phyloP scores from a whole-genome alignment of 2,113 vertebrate species.

The Salvelinus namaycush region DNA sequence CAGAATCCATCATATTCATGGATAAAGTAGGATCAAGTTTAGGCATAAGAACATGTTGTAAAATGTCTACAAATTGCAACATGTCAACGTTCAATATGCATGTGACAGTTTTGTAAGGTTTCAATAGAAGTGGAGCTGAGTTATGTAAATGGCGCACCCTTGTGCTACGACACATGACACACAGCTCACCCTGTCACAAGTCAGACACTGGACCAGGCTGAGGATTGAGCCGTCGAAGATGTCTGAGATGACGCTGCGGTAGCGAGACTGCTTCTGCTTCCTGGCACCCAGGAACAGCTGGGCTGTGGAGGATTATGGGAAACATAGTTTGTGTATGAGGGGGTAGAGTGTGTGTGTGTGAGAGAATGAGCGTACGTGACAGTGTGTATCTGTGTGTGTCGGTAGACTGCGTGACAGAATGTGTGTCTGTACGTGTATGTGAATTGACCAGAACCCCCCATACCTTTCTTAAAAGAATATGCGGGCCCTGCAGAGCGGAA shows the following conservation, averaged over 20 bases:
- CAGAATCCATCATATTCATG: too few relatives aligned
- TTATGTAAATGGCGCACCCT: conserved; percentile 35
- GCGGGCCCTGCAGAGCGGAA: conserved; percentile 75
- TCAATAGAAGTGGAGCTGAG: too few relatives aligned
- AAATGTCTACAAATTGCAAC: too few relatives aligned
- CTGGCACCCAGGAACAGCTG: conserved; percentile 80
- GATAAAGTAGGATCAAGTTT: too few relatives aligned
- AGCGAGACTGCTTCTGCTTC: conserved; percentile 87
- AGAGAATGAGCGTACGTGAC: too few relatives aligned
- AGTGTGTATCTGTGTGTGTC: not conserved
- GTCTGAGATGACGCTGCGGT: conserved; percentile 95
- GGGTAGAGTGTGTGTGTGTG: not conserved
- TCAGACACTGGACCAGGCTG: conserved; percentile 97
- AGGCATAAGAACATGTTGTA: too few relatives aligned
- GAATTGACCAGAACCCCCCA: not conserved
- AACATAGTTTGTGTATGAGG: not conserved
- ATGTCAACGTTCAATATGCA: too few relatives aligned
- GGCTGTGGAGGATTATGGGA: conserved; percentile 69
- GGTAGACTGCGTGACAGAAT: not conserved
- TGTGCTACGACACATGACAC: conserved; percentile 29
- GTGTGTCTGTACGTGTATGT: not conserved
- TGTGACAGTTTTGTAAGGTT: too few relatives aligned
- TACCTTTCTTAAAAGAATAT: conserved; percentile 93
- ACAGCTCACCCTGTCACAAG: conserved; percentile 88
- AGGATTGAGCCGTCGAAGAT: conserved; percentile 97